Conservation (phyloP, 2,113 vertebrate genomes). For the Mormoops blainvillei region DNA sequence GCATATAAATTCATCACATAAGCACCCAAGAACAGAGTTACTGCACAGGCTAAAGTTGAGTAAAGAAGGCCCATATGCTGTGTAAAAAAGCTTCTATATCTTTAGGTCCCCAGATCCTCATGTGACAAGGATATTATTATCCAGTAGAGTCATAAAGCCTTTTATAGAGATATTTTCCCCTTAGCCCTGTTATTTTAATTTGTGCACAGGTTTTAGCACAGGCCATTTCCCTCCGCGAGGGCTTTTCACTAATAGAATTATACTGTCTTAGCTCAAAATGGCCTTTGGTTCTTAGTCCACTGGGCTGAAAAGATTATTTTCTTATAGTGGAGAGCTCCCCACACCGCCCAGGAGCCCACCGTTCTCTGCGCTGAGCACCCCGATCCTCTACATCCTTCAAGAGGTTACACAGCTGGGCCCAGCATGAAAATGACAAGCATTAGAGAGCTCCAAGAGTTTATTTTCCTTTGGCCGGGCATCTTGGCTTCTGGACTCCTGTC, state of each 20-base stretch:
- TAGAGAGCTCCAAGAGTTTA: slow-evolving; percentile 48
- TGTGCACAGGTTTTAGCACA: slow-evolving; percentile 61
- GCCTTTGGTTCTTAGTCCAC: slow-evolving; percentile 51
- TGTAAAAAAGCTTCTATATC: slow-evolving; percentile 28
- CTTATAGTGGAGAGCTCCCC: neutral
- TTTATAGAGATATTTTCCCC: slow-evolving; percentile 57
- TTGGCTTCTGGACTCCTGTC: slow-evolving; percentile 37
- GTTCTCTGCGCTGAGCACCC: slow-evolving; percentile 40
- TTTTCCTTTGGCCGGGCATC: slow-evolving; percentile 46
- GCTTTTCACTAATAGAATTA: slow-evolving; percentile 70
- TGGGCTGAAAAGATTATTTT: slow-evolving; percentile 59
- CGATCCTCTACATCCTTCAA: slow-evolving; percentile 37
- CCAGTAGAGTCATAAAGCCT: slow-evolving; percentile 54
- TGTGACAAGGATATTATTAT: slow-evolving; percentile 59
- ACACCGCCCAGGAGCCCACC: neutral
- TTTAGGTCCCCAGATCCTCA: slow-evolving; percentile 46
- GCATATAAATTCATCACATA: slow-evolving; percentile 67
- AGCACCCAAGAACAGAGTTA: slow-evolving; percentile 51
- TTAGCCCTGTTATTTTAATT: slow-evolving; percentile 67
- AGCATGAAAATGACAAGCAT: slow-evolving; percentile 64
- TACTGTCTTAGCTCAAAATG: slow-evolving; percentile 54
- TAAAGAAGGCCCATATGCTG: slow-evolving; percentile 44
- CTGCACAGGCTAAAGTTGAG: slow-evolving; percentile 44
- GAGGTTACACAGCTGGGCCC: slow-evolving; percentile 44
- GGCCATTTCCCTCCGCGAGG: slow-evolving; percentile 62